Conservation (phyloP, 2,113 vertebrate genomes). For the Oncorhynchus tshawytscha region DNA sequence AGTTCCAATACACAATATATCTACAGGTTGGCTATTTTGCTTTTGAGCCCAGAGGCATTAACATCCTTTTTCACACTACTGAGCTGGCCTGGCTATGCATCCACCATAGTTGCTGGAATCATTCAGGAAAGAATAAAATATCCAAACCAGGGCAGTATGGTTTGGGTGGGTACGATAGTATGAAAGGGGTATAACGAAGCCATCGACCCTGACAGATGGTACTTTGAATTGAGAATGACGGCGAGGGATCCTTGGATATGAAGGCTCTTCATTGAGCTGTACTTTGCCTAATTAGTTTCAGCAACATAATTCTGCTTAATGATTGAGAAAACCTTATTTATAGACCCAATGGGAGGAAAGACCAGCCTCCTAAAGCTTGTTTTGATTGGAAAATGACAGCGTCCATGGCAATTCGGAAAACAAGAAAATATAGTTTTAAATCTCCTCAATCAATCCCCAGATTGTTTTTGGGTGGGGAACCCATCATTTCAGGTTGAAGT, state of each 20-base stretch:
- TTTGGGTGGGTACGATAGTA: no score
- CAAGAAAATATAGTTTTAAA: conserved; percentile 47
- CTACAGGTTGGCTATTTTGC: no score
- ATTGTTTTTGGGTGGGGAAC: neutral
- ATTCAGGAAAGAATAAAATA: no score
- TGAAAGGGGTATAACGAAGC: no score
- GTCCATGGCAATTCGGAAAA: conserved; percentile 30
- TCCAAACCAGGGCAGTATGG: no score
- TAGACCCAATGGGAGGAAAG: conserved; percentile 45
- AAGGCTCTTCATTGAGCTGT: neutral
- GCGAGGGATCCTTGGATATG: neutral
- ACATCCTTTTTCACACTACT: no score
- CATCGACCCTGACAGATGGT: neutral
- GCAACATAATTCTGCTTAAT: conserved; percentile 50
- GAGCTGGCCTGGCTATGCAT: no score
- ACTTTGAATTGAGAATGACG: neutral
- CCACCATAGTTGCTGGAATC: no score
- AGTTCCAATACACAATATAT: no score
- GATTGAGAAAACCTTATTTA: conserved; percentile 55
- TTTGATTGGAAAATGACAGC: conserved; percentile 62
- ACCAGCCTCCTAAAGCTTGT: conserved; percentile 51
- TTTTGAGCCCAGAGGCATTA: no score
- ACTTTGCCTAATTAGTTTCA: conserved; percentile 14
- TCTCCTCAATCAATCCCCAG: conserved; percentile 43
- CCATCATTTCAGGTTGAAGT: conserved; percentile 56